Evolutionary conservation across 2,113 vertebrate genomes (phyloP).

Genomic region (Puffinus mauretanicus): DNA sequence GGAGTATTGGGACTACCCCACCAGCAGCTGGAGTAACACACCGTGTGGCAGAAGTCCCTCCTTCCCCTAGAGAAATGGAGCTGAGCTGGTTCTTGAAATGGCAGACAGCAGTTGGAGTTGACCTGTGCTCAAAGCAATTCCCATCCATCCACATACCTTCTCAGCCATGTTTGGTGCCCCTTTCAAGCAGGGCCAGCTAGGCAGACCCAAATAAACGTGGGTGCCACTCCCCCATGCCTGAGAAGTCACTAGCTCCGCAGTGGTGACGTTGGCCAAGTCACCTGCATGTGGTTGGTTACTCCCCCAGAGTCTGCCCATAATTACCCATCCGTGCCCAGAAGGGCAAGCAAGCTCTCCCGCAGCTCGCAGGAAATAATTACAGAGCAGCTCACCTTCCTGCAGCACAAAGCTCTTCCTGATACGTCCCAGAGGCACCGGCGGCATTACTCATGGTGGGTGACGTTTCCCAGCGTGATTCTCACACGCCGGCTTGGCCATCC

Average conservation of each 20-base stretch:
- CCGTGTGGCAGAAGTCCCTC: background rate
- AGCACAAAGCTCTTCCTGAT: background rate
- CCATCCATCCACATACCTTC: background rate
- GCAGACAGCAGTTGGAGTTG: background rate
- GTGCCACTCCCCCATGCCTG: background rate
- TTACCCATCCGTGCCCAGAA: background rate
- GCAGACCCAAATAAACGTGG: background rate
- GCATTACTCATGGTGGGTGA: conserved; percentile 10
- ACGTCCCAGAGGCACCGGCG: background rate
- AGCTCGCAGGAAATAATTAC: conserved; percentile 32
- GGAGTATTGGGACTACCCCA: background rate
- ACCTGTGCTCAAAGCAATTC: background rate
- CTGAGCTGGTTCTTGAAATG: background rate
- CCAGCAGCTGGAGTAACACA: background rate
- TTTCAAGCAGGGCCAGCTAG: background rate
- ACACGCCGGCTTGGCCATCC: rapidly evolving
- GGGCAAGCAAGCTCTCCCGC: background rate
- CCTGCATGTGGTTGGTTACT: background rate
- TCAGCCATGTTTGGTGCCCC: background rate
- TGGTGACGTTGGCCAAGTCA: background rate
- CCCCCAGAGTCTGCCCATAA: background rate
- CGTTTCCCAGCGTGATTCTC: background rate
- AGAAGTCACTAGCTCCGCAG: background rate
- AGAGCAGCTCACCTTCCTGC: conserved; percentile 16
- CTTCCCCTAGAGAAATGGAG: rapidly evolving